Percentiles rank a stretch among this genome's conserved stretches.
These are phyloP conservation scores for Orchesella cincta DNA, from an alignment of 1,140 invertebrate genomes.

Conservation along the genomic window DNA sequence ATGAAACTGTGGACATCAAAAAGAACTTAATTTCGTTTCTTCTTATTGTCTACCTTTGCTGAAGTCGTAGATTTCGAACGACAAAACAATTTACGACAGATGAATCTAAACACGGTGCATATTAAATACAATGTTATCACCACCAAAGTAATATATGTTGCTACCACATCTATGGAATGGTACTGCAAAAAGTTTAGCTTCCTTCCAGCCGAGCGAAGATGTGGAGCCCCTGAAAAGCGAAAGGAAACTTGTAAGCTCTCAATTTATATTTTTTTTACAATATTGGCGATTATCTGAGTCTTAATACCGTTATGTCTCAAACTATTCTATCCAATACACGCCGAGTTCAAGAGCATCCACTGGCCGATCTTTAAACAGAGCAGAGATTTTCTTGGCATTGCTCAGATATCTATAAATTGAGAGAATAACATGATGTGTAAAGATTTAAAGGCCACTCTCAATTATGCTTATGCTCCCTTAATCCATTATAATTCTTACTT, in stretches of 20 bases:
- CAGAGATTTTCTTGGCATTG: constrained; percentile 43
- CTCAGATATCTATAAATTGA: constrained; percentile 45
- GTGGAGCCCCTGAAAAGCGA: constrained; percentile 46
- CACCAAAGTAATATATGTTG: constrained; percentile 7
- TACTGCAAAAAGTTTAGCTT: constrained; percentile 50
- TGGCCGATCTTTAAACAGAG: constrained; percentile 49
- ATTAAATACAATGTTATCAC: neutral
- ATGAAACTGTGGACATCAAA: no score
- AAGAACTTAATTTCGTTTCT: no score
- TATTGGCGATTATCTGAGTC: constrained; percentile 34
- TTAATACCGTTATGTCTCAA: constrained; percentile 53
- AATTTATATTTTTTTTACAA: neutral
- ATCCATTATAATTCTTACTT: neutral
- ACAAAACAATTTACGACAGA: constrained; percentile 6
- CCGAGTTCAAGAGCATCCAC: constrained; percentile 44
- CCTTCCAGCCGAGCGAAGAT: constrained; percentile 42
- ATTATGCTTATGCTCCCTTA: neutral
- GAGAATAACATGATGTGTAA: no score
- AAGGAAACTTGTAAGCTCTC: neutral
- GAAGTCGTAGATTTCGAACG: no score
- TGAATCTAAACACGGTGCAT: neutral
- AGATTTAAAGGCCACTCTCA: neutral
- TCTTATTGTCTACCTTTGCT: no score
- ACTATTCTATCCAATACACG: constrained; percentile 53
- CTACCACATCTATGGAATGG: constrained; percentile 50